These are phyloP conservation scores for rabbit (Oryctolagus cuniculus) DNA, from an alignment of 2,113 vertebrate genomes.

Conservation along the genomic window mOryCun1.1 NC_091432.1:149995501-149996000, in stretches of 20 bases:
- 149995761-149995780: conserved; percentile 52
- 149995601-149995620: neutral
- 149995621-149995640: neutral
- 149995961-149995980: conserved; percentile 69
- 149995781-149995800: neutral
- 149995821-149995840: conserved; percentile 60
- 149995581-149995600: neutral
- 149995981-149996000: conserved; percentile 61
- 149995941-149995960: conserved; percentile 71
- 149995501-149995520: neutral
- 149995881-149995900: conserved; percentile 26
- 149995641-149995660: neutral
- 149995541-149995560: neutral
- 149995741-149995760: conserved; percentile 65
- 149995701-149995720: conserved; percentile 48
- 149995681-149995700: neutral
- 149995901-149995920: conserved; percentile 61
- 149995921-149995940: conserved; percentile 54
- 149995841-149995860: conserved; percentile 45
- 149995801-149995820: conserved; percentile 57
- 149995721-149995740: conserved; percentile 63
- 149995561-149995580: conserved; percentile 4
- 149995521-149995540: conserved; percentile 28
- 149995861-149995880: conserved; percentile 55
- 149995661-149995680: neutral